Evolutionary conservation across 2,797 vertebrate species (phyloP).

Genomic region (Rhabdomys pumilio): DNA sequence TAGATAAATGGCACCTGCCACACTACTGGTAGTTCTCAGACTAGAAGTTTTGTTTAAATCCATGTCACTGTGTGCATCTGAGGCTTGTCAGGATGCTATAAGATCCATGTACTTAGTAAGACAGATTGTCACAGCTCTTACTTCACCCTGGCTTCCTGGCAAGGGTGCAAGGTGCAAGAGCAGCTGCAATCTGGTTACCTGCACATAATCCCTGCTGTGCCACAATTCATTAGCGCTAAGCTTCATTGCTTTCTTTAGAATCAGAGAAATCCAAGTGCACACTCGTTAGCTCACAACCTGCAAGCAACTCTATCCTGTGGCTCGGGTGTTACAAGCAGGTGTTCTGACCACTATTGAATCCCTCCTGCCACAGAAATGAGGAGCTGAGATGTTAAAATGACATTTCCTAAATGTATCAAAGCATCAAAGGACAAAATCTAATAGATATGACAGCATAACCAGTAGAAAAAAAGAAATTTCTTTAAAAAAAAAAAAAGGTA

Average conservation of each 20-base stretch:
- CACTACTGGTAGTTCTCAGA: background rate
- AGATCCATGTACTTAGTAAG: background rate
- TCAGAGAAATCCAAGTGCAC: background rate
- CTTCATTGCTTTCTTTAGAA: background rate
- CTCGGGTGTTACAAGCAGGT: background rate
- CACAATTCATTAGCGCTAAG: background rate
- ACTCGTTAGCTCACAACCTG: background rate
- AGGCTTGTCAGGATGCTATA: background rate
- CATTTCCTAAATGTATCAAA: background rate
- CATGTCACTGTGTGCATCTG: background rate
- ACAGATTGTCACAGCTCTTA: background rate
- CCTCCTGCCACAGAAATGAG: background rate
- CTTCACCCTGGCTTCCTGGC: background rate
- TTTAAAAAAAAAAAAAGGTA: background rate
- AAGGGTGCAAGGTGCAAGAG: background rate
- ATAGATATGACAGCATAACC: background rate
- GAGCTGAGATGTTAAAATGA: background rate
- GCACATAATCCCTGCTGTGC: background rate
- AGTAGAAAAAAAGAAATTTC: constrained; percentile 18
- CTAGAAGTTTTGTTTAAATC: background rate
- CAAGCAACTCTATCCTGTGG: background rate
- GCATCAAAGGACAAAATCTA: background rate
- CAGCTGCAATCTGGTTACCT: constrained; percentile 10
- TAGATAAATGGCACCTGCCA: background rate
- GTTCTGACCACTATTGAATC: background rate